Conservation (phyloP, 2,113 vertebrate species). For the Anthoscopus minutus region DNA sequence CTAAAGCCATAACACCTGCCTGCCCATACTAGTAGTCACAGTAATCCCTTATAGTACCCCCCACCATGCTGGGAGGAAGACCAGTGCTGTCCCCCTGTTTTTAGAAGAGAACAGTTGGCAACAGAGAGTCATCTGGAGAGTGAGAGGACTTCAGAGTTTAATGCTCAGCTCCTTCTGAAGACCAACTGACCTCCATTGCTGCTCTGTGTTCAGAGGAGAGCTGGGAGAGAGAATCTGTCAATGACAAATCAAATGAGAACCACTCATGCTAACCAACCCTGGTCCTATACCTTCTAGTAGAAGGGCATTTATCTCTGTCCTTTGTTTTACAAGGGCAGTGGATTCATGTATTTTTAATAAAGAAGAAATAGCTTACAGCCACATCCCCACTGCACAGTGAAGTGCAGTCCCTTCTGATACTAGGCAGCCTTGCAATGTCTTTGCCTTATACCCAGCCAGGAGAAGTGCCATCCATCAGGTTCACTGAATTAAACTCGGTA, state of each 20-base stretch:
- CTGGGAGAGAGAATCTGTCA: fast-evolving
- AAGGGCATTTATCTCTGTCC: neutral
- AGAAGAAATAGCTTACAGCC: neutral
- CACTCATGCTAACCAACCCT: neutral
- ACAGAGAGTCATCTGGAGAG: neutral
- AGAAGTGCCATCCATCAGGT: neutral
- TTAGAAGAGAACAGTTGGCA: neutral
- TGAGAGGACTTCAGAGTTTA: neutral
- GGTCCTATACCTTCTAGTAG: neutral
- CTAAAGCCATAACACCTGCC: neutral
- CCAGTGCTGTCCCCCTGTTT: neutral
- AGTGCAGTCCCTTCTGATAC: neutral
- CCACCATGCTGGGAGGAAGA: neutral
- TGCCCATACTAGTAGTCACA: neutral
- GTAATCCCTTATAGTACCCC: neutral
- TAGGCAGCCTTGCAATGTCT: neutral
- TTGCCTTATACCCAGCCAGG: neutral
- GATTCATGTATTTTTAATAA: neutral
- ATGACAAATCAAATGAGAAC: neutral
- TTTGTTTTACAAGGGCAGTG: neutral
- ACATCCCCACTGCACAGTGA: neutral
- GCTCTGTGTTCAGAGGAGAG: neutral
- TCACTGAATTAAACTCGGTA: neutral
- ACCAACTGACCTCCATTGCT: fast-evolving
- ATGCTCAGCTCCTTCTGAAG: neutral